Evolutionary conservation across 2,797 vertebrate species (phyloP), one percentile per base, ranked within the genome.

Genomic region (Peromyscus eremicus): DNA sequence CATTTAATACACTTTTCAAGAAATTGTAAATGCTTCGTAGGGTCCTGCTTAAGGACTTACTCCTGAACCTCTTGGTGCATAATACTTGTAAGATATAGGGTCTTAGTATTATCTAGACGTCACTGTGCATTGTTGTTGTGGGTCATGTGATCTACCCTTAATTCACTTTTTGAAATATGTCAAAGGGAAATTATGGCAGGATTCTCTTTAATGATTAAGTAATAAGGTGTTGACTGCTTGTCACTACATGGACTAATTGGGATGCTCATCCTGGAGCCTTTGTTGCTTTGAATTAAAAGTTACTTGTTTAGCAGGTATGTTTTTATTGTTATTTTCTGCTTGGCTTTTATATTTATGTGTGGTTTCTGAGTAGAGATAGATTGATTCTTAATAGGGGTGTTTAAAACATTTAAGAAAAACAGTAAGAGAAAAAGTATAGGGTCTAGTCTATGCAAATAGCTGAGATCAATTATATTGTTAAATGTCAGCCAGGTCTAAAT

Each of bases 161-260:
- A 96, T 97, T 96, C 87, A 55, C 96, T 97, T 96, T 94, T 84
- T 79, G 49, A 94, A 96, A 92, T 89, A 96, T 95, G 94, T 97
- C 94, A 92, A 87, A 97, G 80, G 91, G 94, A 97, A 97, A 97
- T 97, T 97, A 95, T 96, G 95, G 81, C 96, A 85, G 91, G 83
- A 96, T 96, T 97, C 60, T 94, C 94, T 97, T 91, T 98, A 97
- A 98, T 98, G 98, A 98, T 96, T 98, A 97, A 97, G 92, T 98
- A 98, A 98, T 97, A 98, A 98, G 97, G 97, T 98, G 98, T 97
- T 98, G 98, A 98, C 98, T 98, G 97, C 91, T 96, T 98, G 98
- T 97, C 98, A 97, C 94, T 73, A 94, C 86, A 96, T 84, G 79
- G 85, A 96, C 91, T 98, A 98, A 98, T 98, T 97, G 97, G 98